Evolutionary conservation across 2,113 vertebrate species (phyloP).

Genomic region (Reinhardtius hippoglossoides): DNA sequence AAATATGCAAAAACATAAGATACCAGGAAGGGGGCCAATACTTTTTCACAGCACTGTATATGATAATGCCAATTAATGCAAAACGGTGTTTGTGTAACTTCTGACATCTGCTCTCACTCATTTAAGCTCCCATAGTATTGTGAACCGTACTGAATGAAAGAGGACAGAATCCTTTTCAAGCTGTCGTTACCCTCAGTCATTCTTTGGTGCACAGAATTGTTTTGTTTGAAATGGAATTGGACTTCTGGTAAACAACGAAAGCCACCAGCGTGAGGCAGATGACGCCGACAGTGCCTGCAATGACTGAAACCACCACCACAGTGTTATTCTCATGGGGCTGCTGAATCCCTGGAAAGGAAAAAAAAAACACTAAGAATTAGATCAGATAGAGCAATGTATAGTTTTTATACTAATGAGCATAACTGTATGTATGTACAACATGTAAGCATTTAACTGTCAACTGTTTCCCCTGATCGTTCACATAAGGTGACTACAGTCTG

Average conservation of each 20-base stretch:
- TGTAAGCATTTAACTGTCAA: background rate
- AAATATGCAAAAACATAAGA: too few relatives aligned
- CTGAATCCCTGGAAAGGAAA: constrained; percentile 35
- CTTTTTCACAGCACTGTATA: too few relatives aligned
- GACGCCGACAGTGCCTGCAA: constrained; percentile 51
- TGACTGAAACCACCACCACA: constrained; percentile 50
- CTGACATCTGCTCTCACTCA: background rate
- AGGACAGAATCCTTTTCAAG: background rate
- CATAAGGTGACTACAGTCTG: background rate
- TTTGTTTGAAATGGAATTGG: background rate
- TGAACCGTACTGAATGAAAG: background rate
- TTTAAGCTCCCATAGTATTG: background rate
- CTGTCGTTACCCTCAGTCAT: background rate
- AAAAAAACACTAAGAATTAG: background rate
- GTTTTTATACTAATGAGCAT: background rate
- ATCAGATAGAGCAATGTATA: background rate
- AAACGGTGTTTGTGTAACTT: background rate
- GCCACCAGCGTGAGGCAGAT: constrained; percentile 59
- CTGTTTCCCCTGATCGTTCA: background rate
- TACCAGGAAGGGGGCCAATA: too few relatives aligned
- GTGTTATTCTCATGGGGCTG: background rate
- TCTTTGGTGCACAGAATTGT: background rate
- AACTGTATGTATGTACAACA: background rate
- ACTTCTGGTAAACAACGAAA: constrained; percentile 44
- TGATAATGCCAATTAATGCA: background rate